Evolutionary conservation across 1,140 invertebrate species (phyloP), one percentile per base, ranked within the genome.

Genomic region (Hylaeus volcanicus): DNA sequence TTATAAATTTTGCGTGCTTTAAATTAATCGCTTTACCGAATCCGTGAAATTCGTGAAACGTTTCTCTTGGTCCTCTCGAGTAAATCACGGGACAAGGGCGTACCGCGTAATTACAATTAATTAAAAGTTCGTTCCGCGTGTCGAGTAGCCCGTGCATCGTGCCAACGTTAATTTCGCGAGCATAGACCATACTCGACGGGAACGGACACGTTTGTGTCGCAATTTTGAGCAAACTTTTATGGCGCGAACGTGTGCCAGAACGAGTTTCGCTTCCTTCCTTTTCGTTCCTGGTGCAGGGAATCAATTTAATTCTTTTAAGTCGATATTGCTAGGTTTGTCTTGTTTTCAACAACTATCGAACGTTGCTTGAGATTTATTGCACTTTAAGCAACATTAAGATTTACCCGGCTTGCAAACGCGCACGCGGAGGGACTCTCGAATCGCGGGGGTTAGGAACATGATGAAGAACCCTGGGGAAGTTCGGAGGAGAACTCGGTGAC

Each of bases 21-120:
- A n/a, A 73, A 79, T 79, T 73, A 65, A 79, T 73, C 58, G 48
- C 60, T 79, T 65, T 73, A 15, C 77, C 45, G 48, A 73, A 73
- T 79, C 39, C 51, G 26, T 6, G 60, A 56, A 55, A 71, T 71
- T 53, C 58, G 11, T 58, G 66, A 45, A 73, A 56, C 43, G 51
- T 56, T 65, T 55, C 60, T 12, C 6, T 26, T 12, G 12, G 45
- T 3, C 3, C 58, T 37, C 45, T 37, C 68, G 9, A 64, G 56
- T 78, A 63, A 63, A 78, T 78, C 76, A 55, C 58, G 11, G 76
- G 48, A 64, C n/a, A 9, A 53, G 56, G 3, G 11, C 37, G 5
- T 41, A 11, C 41, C 15, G 75, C 15, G 26, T 53, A 64, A 72
- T 79, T 53, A 53, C 77, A 65, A 79, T 79, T 79, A 74, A 79